Conservation (phyloP, 2,113 vertebrate species). For the Paralichthys olivaceus region DNA sequence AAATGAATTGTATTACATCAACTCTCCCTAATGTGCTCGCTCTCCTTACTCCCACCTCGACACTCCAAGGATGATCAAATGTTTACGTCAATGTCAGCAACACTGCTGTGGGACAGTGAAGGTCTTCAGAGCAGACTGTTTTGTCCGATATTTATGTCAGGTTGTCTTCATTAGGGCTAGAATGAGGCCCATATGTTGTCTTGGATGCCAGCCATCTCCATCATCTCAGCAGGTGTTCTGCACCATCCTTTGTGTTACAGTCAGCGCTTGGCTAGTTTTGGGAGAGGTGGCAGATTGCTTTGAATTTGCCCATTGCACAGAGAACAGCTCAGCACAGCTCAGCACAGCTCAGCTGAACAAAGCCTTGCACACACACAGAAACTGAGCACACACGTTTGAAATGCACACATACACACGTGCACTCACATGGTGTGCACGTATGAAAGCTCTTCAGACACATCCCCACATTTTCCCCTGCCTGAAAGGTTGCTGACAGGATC, state of each 20-base stretch:
- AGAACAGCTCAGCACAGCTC: slow-evolving; percentile 41
- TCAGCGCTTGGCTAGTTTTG: slow-evolving; percentile 55
- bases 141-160: slow-evolving; percentile 72
- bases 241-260: slow-evolving; percentile 69
- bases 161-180: slow-evolving; percentile 77
- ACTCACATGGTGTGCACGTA: background rate
- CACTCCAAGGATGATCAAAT: slow-evolving; percentile 51
- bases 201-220: slow-evolving; percentile 75
- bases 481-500: slow-evolving; percentile 33
- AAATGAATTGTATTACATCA: slow-evolving; percentile 18
- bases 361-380: background rate
- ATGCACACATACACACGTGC: background rate
- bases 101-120: slow-evolving; percentile 15
- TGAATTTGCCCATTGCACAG: slow-evolving; percentile 51
- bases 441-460: background rate
- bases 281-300: slow-evolving; percentile 68
- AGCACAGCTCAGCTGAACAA: slow-evolving; percentile 45
- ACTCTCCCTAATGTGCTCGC: background rate
- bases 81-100: slow-evolving; percentile 54
- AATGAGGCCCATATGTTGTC: slow-evolving; percentile 72
- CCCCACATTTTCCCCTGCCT: background rate
- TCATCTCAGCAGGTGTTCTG: slow-evolving; percentile 75
- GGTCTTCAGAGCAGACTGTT: slow-evolving; percentile 52
- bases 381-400: background rate
- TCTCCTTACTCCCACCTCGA: slow-evolving; percentile 9